Percentiles rank a stretch among this genome's conserved stretches.
Conservation (phyloP, 2,797 vertebrate genomes). For the Threskiornis aethiopicus region DNA sequence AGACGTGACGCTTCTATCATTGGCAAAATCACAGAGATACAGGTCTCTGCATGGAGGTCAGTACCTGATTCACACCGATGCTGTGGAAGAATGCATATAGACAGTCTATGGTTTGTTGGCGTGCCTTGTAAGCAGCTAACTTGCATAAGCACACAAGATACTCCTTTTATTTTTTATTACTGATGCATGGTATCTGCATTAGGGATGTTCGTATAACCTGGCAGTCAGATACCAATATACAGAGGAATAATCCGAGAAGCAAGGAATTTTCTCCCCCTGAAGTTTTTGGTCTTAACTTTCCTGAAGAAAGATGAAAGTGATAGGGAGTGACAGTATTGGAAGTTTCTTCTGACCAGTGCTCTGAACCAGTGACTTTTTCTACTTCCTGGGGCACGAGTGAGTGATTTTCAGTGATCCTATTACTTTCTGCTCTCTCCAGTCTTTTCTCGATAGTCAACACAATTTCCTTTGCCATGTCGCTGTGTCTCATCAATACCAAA, state of each 20-base stretch:
- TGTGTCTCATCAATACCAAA: neutral
- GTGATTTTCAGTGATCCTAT: neutral
- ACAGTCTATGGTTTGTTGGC: too few relatives aligned
- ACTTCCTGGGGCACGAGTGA: neutral
- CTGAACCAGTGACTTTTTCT: neutral
- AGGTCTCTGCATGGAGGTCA: neutral
- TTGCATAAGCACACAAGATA: neutral
- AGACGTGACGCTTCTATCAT: neutral
- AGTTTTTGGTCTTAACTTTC: neutral
- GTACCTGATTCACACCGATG: rapidly evolving
- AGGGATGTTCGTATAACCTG: neutral
- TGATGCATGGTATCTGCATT: neutral
- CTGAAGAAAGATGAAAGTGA: neutral
- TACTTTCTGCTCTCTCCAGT: neutral
- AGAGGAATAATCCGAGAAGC: neutral
- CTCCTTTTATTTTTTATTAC: neutral
- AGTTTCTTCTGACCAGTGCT: neutral
- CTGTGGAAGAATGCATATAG: neutral
- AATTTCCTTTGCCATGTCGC: neutral
- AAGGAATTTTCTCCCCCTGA: neutral
- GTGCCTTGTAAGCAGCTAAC: neutral
- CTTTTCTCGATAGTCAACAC: neutral
- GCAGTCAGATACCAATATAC: too few relatives aligned
- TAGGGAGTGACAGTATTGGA: neutral
- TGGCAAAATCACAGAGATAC: neutral